Evolutionary conservation across 2,888 invertebrate genomes (phyloP).

Genomic region (Neuroscelio doddi): DNA sequence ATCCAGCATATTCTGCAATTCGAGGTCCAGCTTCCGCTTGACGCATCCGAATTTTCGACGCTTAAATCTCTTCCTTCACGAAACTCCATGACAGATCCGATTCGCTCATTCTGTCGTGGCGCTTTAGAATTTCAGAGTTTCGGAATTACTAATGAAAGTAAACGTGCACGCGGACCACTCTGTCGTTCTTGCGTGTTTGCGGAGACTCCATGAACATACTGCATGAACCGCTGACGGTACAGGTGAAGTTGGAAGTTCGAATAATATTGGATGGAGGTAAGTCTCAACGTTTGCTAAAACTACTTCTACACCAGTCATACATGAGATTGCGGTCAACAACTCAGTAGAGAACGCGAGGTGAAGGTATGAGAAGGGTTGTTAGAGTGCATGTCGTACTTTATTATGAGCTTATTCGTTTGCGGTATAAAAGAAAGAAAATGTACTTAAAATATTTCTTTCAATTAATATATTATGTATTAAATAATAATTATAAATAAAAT

Average conservation of each 20-base stretch:
- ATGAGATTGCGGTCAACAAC: constrained; percentile 59
- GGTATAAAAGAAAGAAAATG: constrained; percentile 6
- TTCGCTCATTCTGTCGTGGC: constrained; percentile 26
- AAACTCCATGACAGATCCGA: constrained; percentile 25
- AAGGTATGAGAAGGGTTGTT: constrained; percentile 48
- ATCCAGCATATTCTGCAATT: no score
- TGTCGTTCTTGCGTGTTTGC: constrained; percentile 19
- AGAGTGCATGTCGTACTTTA: constrained; percentile 47
- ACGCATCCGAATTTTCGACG: constrained; percentile 16
- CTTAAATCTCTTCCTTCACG: constrained; percentile 19
- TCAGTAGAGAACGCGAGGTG: constrained; percentile 43
- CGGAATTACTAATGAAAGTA: constrained; percentile 49
- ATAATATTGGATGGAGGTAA: constrained; percentile 25
- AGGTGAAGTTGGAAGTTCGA: constrained; percentile 14
- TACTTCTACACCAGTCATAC: constrained; percentile 36
- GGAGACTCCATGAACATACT: constrained; percentile 12
- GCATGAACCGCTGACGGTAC: constrained; percentile 1
- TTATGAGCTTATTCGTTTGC: constrained; percentile 30
- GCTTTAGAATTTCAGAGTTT: constrained; percentile 33
- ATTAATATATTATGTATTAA: not conserved
- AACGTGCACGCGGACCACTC: constrained; percentile 25
- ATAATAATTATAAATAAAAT: no score
- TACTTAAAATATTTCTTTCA: not conserved
- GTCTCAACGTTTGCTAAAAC: constrained; percentile 16
- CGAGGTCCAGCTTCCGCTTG: not conserved